Evolutionary conservation across 2,888 invertebrate genomes (phyloP).

Genomic region (Latrodectus elegans): DNA sequence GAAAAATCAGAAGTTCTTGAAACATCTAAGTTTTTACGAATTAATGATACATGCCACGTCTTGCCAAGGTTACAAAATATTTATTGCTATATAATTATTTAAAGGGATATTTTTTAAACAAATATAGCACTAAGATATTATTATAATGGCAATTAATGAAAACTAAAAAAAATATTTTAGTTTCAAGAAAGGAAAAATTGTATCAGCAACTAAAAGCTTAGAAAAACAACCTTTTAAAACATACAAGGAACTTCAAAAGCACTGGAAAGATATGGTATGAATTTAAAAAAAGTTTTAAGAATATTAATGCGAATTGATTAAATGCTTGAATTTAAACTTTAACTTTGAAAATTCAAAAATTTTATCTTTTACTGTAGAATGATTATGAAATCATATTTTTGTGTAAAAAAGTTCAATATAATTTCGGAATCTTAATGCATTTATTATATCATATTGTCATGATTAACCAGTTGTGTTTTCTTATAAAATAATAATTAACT

Average conservation of each 20-base stretch:
- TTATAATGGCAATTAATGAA: not conserved
- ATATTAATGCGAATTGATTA: no score
- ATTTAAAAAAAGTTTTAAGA: not conserved
- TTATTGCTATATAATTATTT: no score
- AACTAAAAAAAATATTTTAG: not conserved
- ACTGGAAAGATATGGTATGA: slow-evolving; percentile 61
- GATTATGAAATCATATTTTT: no score
- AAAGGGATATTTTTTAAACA: not conserved
- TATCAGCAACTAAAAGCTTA: slow-evolving; percentile 21
- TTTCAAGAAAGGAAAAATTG: slow-evolving; percentile 31
- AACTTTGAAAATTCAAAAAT: no score
- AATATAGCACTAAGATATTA: not conserved
- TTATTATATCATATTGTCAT: no score
- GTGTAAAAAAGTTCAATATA: no score
- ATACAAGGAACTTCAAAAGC: slow-evolving; percentile 31
- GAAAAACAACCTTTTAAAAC: slow-evolving; percentile 12
- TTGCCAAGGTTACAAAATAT: slow-evolving; percentile 34
- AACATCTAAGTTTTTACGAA: not conserved
- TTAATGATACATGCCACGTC: slow-evolving; percentile 29
- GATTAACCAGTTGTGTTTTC: no score
- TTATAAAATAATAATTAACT: no score
- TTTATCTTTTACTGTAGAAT: no score
- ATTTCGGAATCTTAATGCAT: no score
- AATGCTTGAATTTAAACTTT: no score
- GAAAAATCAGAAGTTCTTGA: slow-evolving; percentile 8